These are phyloP conservation scores for Myotis yumanensis DNA, from an alignment of 2,113 vertebrate species.

Conservation along the genomic window DNA sequence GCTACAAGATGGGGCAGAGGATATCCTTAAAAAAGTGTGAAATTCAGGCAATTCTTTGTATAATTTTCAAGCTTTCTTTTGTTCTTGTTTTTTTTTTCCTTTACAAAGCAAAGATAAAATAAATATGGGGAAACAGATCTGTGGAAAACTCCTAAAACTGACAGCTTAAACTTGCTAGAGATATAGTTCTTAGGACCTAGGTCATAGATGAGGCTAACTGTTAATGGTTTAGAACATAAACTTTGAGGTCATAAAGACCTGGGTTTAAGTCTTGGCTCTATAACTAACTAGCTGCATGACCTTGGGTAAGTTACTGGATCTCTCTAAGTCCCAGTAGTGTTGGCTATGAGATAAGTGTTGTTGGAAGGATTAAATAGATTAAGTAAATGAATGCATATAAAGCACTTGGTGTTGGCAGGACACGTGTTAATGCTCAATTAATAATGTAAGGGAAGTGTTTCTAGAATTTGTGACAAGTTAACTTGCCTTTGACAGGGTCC, in stretches of 20 bases:
- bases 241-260: background rate
- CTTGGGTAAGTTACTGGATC: background rate
- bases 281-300: background rate
- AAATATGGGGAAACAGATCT: background rate
- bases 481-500: background rate
- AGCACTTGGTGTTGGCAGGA: background rate
- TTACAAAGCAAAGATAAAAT: conserved; percentile 30
- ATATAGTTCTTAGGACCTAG: background rate
- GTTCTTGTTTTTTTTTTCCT: background rate
- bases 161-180: background rate
- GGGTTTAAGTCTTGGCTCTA: background rate
- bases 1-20: background rate
- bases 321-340: background rate
- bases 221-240: background rate
- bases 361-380: background rate
- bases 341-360: background rate
- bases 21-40: background rate
- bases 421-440: background rate
- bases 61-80: conserved; percentile 50
- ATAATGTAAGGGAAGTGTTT: background rate
- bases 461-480: conserved; percentile 34
- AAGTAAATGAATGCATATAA: background rate
- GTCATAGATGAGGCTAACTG: background rate
- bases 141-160: background rate
- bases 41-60: background rate